Percentiles rank a stretch among this genome's conserved stretches.
phyloP scores from a whole-genome alignment of 2,888 invertebrate genomes.

The Eupeodes luniger region DNA sequence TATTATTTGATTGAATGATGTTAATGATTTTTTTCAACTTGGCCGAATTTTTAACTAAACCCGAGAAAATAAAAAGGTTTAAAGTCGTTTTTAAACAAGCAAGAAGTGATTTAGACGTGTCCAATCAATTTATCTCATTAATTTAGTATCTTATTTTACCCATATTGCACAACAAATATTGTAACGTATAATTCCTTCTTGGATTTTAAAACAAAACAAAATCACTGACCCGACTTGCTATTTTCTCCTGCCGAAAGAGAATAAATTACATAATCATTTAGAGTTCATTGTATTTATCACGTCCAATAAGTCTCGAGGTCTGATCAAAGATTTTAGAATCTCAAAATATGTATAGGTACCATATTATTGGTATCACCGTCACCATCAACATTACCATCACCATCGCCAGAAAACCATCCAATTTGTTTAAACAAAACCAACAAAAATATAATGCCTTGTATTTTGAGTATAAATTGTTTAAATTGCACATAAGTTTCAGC shows the following conservation, averaged over 20 bases:
- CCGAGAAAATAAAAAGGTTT: too few species aligned
- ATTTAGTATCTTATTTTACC: too few species aligned
- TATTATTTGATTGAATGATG: too few species aligned
- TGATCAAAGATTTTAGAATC: conserved; percentile 17
- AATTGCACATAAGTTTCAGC: background rate
- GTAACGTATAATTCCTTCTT: too few species aligned
- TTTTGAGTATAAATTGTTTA: conserved; percentile 7
- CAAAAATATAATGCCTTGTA: background rate
- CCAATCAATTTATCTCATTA: too few species aligned
- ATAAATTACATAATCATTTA: background rate
- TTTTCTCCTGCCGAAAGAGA: conserved; percentile 31
- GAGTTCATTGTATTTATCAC: conserved; percentile 18
- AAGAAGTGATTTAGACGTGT: too few species aligned
- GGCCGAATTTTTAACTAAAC: too few species aligned
- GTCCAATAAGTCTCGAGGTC: conserved; percentile 6
- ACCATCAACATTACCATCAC: background rate
- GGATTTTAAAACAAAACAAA: conserved; percentile 44
- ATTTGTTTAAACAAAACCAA: background rate
- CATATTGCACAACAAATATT: too few species aligned
- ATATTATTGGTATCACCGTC: background rate
- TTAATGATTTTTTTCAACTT: too few species aligned
- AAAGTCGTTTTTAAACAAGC: too few species aligned
- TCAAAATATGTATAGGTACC: background rate
- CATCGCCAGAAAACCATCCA: background rate
- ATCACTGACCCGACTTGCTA: conserved; percentile 60